Base-by-base conservation (phyloP, 2,113 vertebrate genomes). In the Alaudala cheleensis region DNA sequence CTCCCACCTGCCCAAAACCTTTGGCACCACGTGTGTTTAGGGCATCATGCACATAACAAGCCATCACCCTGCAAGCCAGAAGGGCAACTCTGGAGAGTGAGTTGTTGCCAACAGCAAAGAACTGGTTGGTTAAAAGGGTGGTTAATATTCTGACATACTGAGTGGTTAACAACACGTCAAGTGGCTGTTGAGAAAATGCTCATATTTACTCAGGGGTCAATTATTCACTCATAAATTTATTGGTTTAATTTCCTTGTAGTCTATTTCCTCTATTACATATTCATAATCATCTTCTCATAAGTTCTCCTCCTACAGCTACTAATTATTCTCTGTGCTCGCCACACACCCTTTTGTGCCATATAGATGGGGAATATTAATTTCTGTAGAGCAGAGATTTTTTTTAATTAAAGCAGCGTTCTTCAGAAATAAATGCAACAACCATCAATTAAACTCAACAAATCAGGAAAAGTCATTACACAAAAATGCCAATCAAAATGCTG, bases 161-260 rank as follows among this genome's bases (percentile, higher is more conserved):
- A 79, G 79, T 81, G 86, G 90, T 84, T 97, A 93, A 86, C 74
- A 93, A 47, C 49, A 88, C 5, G 1, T 88, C 92, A 90, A 96
- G 93, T 78, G 72, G 74, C 85, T 93, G 74, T 54, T 87, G 82
- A 92, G 65, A 93, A 72, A 90, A 94, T 25, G 69, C 57, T 93
- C 44, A 0, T 78, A 90, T 95, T 94, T 94, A 95, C 85, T 92
- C 93, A 73, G 84, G 91, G 91, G 93, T 93, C 92, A 89, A 95
- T 95, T 94, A 96, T 89, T 97, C 87, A 90, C 86, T 90, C 88
- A 72, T 94, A 88, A 93, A 94, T 84, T 86, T 78, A 91, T 94
- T 69, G 16, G 74, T 84, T 96, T 91, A 61, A 94, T 96, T 95
- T 96, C 84, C 79, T 93, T 84, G 72, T 88, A 85, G 71, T 88